phyloP scores from a whole-genome alignment of 1,140 invertebrate species.

The Nautilus pompilius region DNA sequence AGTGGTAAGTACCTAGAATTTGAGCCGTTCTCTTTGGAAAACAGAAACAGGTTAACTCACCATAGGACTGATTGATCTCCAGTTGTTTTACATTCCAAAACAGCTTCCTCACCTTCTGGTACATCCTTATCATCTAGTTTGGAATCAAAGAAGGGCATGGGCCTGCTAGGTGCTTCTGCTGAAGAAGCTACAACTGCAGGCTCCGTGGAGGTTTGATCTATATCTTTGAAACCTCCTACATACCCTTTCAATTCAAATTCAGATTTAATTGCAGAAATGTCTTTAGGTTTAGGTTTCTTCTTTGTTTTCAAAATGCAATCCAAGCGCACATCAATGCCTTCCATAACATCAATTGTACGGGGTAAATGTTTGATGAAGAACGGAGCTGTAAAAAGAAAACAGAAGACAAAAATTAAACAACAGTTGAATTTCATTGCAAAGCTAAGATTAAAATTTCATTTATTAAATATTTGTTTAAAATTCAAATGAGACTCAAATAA shows the following conservation, averaged over 20 bases:
- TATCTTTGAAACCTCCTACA: conserved; percentile 31
- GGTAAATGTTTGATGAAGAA: conserved; percentile 51
- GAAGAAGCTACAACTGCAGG: not conserved
- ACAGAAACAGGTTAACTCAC: conserved; percentile 17
- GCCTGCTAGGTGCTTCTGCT: not conserved
- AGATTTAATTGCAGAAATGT: conserved; percentile 19
- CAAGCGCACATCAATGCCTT: conserved; percentile 40
- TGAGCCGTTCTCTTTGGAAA: not conserved
- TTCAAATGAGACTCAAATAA: too few relatives aligned
- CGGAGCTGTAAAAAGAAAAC: conserved; percentile 35
- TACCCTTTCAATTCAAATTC: conserved; percentile 32
- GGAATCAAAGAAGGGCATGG: conserved; percentile 22
- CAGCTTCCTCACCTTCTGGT: conserved; percentile 27
- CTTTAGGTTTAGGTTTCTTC: conserved; percentile 14
- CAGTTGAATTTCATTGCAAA: too few relatives aligned
- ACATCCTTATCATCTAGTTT: conserved; percentile 24
- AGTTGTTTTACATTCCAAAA: conserved; percentile 28
- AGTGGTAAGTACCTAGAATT: too few relatives aligned
- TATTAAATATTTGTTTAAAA: too few relatives aligned
- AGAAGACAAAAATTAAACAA: too few relatives aligned
- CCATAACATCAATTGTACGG: conserved; percentile 43
- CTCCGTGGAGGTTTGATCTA: conserved; percentile 15
- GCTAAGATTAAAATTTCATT: too few relatives aligned
- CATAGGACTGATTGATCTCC: conserved; percentile 28
- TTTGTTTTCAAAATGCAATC: conserved; percentile 40